A percentile compares a stretch with the other conserved stretches of the same genome.
These are phyloP conservation scores for Chrysolina oricalcia DNA, from an alignment of 2,888 invertebrate genomes.

Conservation along the genomic window DNA sequence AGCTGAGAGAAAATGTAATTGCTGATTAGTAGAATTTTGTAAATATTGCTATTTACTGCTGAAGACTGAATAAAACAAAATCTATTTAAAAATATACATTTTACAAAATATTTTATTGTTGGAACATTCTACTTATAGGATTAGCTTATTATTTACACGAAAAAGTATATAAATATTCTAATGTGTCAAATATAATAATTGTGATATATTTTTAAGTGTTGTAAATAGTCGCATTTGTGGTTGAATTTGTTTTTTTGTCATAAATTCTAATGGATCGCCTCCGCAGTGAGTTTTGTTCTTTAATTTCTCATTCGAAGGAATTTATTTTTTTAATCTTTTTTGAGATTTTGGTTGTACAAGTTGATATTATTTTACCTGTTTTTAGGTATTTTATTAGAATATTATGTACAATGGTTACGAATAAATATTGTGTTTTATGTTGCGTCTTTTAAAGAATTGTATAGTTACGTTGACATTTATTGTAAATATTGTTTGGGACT, in stretches of 20 bases:
- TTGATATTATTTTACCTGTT: slow-evolving; percentile 55
- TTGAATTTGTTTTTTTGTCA: slow-evolving; percentile 41
- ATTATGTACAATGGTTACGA: slow-evolving; percentile 48
- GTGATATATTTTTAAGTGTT: slow-evolving; percentile 65
- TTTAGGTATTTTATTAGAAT: slow-evolving; percentile 51
- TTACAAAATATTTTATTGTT: slow-evolving; percentile 63
- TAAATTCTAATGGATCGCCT: slow-evolving; percentile 37
- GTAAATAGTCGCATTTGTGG: slow-evolving; percentile 46
- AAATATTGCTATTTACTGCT: slow-evolving; percentile 53
- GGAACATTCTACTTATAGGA: slow-evolving; percentile 54
- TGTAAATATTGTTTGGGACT: slow-evolving; percentile 64
- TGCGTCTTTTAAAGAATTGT: slow-evolving; percentile 53
- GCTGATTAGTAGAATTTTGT: slow-evolving; percentile 60
- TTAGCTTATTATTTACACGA: slow-evolving; percentile 50
- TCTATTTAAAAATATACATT: slow-evolving; percentile 64
- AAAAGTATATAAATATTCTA: slow-evolving; percentile 59
- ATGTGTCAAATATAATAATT: slow-evolving; percentile 69
- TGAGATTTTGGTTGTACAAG: slow-evolving; percentile 52
- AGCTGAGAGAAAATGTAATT: slow-evolving; percentile 59
- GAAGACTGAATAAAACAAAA: slow-evolving; percentile 65
- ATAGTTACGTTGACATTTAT: slow-evolving; percentile 56
- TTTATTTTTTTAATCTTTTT: slow-evolving; percentile 50
- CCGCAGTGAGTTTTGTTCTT: slow-evolving; percentile 29
- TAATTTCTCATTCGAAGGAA: slow-evolving; percentile 37
- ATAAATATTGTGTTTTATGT: slow-evolving; percentile 50